Base-by-base conservation (phyloP, 2,888 invertebrate species). In the Nowickia ferox region DNA sequence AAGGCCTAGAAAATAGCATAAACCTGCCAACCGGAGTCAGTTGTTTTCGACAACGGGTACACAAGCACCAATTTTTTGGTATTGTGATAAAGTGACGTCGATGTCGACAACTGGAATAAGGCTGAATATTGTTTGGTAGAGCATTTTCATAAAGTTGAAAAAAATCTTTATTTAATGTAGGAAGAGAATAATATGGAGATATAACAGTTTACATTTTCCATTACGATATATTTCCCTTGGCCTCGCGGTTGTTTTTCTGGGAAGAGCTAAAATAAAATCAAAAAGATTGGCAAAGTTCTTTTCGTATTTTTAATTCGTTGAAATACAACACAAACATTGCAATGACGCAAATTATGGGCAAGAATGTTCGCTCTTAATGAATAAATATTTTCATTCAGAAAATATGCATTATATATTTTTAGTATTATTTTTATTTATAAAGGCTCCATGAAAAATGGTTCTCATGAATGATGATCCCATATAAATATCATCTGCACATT, bases 291-390 rank as follows among this genome's bases (percentile, higher is more conserved):
- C 68, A 78, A 84, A 68, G 11, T 57, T 19, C 15, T 80, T 48
- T n/a, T 22, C 59, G 11, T 46, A 69, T 74, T 57, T 38, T 48
- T 38, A 66, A 22, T 75, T 69, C 42, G 55, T 53, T 74, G 76
- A 84, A 66, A 68, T 72, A 17, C 48, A 68, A 81, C 55, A 72
- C 51, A 71, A 69, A 63, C 42, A 72, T 72, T 55, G 44, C 44
- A 69, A 74, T 85, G 85, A 85, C 85, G 85, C 78, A 78, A 85
- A 85, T 85, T 74, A 82, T 72, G 55, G 63, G 44, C 19, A 69
- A 55, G 40, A 40, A 40, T 9, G 10, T 22, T 4, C 11, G n/a
- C 74, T 57, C 13, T 77, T 63, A 69, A 78, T 69, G 71, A 81
- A 81, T 61, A 55, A 48, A 77, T 74, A 77, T 78, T 81, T 81